A percentile compares a stretch with the other conserved stretches of the same genome.
phyloP scores from a whole-genome alignment of 2,888 invertebrate genomes.

The Metellina segmentata region DNA sequence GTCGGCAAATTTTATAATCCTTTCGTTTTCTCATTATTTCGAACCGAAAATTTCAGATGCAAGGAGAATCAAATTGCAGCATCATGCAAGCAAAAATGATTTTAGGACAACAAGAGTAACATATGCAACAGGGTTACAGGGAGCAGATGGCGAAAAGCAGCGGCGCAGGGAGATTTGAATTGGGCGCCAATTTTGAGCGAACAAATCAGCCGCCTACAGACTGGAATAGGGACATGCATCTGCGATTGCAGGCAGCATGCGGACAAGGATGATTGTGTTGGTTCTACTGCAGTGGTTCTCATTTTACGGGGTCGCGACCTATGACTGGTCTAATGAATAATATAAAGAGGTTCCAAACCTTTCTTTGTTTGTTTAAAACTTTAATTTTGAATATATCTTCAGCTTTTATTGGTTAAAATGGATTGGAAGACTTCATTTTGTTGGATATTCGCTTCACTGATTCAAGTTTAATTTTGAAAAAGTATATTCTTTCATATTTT shows the following conservation, averaged over 20 bases:
- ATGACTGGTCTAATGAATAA: background rate
- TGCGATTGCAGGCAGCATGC: background rate
- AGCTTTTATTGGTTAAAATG: too few species aligned
- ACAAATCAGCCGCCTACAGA: conserved; percentile 55
- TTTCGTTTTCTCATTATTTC: background rate
- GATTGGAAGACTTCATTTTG: too few species aligned
- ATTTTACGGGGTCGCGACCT: background rate
- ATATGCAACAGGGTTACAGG: conserved; percentile 56
- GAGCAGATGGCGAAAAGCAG: conserved; percentile 63
- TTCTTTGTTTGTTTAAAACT: too few species aligned
- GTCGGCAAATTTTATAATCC: background rate
- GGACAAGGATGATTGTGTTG: background rate
- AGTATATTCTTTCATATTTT: too few species aligned
- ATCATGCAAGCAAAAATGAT: conserved; percentile 19
- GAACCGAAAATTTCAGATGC: background rate
- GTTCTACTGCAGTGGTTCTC: background rate
- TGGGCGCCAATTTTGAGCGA: conserved; percentile 57
- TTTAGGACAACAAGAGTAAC: conserved; percentile 53
- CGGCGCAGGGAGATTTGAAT: conserved; percentile 62
- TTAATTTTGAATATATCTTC: too few species aligned
- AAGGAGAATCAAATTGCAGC: conserved; percentile 4
- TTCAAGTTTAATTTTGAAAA: too few species aligned
- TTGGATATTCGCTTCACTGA: too few species aligned
- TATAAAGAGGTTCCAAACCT: too few species aligned
- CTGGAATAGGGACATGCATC: background rate